A percentile compares a stretch with the other conserved stretches of the same genome.
Evolutionary conservation across 2,113 vertebrate genomes (phyloP).

Genomic region (Elaphurus davidianus): DNA sequence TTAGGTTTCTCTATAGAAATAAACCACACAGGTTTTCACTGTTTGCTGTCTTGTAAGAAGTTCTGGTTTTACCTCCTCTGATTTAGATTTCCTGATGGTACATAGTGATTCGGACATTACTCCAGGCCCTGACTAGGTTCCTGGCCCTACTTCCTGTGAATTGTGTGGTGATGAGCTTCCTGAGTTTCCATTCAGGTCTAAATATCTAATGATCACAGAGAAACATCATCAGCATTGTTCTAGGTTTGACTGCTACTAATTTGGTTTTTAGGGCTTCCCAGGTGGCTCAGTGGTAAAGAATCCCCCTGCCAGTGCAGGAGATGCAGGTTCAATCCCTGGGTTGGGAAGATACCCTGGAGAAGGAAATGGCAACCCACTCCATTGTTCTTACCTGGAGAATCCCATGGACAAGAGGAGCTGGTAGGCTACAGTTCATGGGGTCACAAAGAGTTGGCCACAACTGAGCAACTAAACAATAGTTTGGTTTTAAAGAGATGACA

Average conservation of each 20-base stretch:
- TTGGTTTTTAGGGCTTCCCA: neutral
- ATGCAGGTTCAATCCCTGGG: neutral
- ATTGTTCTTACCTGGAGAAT: neutral
- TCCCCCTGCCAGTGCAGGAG: neutral
- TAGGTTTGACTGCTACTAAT: neutral
- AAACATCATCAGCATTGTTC: neutral
- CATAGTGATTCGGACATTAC: neutral
- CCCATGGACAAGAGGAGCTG: neutral
- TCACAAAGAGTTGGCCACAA: neutral
- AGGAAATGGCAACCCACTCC: neutral
- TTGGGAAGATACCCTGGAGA: neutral
- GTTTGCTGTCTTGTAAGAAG: neutral
- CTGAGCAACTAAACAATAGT: neutral
- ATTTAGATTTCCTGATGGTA: neutral
- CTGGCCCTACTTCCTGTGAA: neutral
- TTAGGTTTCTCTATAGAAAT: slow-evolving; percentile 1
- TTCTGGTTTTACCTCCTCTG: neutral
- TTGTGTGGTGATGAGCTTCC: neutral
- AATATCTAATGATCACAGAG: neutral
- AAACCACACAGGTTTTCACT: slow-evolving; percentile 1
- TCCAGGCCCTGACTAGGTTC: neutral
- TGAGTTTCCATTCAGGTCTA: neutral
- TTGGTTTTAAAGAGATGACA: neutral
- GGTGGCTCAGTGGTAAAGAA: neutral
- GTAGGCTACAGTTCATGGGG: neutral